Evolutionary conservation across 64 coral and sea anemone genomes (phyloP), one percentile per base, ranked within the genome.

Genomic region (Hydrozoanthus tunicans): DNA sequence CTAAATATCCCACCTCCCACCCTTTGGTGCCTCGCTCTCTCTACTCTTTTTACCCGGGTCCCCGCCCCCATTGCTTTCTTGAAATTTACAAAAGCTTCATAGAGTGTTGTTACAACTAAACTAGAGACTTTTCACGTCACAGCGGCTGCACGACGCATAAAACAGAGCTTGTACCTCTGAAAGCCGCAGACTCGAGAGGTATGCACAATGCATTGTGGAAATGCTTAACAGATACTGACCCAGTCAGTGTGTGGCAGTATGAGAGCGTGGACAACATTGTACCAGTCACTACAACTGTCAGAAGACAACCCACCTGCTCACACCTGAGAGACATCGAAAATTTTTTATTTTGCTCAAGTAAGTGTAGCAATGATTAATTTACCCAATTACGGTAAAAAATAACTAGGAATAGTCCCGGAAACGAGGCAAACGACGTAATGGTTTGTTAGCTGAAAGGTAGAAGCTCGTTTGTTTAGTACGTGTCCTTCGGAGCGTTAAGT

Each of bases 251-350:
- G 0, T 96, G 94, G 94, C 94, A 93, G 75, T 57, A 93, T 63
- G 88, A 90, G 27, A 82, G 82, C 25, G 32, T 96, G 51, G 94
- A 93, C 58, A 85, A 67, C 51, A 20, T 77, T 10, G 10, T 69
- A 6, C 77, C 90, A 53, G 57, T 80, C n/a, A 92, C 79, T 10
- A 86, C 94, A 64, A 56, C 80, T 14, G 70, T 96, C 20, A 85
- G 91, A 79, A 68, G 94, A 85, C 94, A 96, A 25, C 94, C 94
- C 26, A 96, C 94, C 0, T 78, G 73, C 66, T 86, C 92, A 7
- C 70, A 93, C 11, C 82, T 91, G n/a, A 89, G 80, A 27, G 43
- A 10, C 57, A 66, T 91, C 43, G 72, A 89, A 77, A 65, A 93
- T 54, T 67, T 96, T 56, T 43, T 86, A 11, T 93, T 91, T 61